phyloP scores from a whole-genome alignment of 2,113 vertebrate species.

The Malaclemys terrapin region DNA sequence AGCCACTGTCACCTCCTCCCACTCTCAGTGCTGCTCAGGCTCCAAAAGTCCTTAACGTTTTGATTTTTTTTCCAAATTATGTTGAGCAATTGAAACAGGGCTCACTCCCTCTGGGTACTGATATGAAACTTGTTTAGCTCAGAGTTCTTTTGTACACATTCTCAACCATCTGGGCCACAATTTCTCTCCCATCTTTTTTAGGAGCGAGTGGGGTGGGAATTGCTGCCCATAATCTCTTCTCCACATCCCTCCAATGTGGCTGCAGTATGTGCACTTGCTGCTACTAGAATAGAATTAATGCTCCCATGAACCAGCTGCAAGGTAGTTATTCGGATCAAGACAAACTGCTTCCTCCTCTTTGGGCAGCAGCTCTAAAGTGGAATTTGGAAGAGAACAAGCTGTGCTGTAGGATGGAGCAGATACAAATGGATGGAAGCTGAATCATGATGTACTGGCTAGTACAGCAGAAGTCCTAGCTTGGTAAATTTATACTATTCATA shows the following conservation, averaged over 20 bases:
- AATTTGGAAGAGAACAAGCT: background rate
- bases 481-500: background rate
- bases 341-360: background rate
- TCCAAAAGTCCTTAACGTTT: rapidly evolving
- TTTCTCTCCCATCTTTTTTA: background rate
- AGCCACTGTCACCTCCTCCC: background rate
- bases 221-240: background rate
- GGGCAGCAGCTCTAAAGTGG: background rate
- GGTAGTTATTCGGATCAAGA: rapidly evolving
- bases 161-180: background rate
- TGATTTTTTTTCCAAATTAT: background rate
- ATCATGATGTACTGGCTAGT: background rate
- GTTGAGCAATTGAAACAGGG: background rate
- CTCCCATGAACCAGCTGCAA: background rate
- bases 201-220: background rate
- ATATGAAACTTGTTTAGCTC: background rate
- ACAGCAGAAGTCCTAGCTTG: background rate
- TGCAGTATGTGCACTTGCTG: background rate
- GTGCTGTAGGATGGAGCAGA: background rate
- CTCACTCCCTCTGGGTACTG: background rate
- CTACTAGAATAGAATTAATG: background rate
- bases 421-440: background rate
- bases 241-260: background rate
- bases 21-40: background rate
- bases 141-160: background rate